Conservation (phyloP, 2,888 invertebrate species). For the Aphrophora alni region DNA sequence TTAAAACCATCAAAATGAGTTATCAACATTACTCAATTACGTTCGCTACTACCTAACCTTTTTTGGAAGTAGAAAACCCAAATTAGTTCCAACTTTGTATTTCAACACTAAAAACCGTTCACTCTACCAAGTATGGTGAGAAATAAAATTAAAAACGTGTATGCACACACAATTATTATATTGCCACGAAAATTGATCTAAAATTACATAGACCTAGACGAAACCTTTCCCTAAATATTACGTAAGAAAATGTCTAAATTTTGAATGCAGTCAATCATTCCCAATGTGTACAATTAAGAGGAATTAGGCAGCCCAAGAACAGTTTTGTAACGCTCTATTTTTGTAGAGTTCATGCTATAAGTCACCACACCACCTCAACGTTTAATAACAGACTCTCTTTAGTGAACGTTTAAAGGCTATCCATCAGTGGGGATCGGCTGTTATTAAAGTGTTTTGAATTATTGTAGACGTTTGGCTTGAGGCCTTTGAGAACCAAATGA, state of each 20-base stretch:
- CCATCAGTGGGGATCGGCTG: not conserved
- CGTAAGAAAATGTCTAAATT: not conserved
- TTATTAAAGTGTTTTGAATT: slow-evolving; percentile 9
- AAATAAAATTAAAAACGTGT: too few species aligned
- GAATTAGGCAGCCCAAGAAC: not conserved
- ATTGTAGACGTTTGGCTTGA: slow-evolving; percentile 1
- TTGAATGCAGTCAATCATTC: not conserved
- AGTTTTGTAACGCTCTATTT: not conserved
- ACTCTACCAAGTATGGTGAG: too few species aligned
- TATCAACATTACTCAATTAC: too few species aligned
- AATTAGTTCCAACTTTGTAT: too few species aligned
- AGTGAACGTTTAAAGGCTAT: not conserved
- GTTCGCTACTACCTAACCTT: too few species aligned
- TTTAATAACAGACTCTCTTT: not conserved
- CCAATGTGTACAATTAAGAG: not conserved
- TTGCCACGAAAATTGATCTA: too few species aligned
- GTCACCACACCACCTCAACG: not conserved
- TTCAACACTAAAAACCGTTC: too few species aligned
- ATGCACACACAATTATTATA: too few species aligned
- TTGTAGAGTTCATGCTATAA: not conserved
- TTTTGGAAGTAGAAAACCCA: too few species aligned
- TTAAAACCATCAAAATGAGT: too few species aligned
- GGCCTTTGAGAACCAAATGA: not conserved
- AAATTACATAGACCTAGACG: too few species aligned
- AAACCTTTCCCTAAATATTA: too few species aligned